Evolutionary conservation across 2,888 invertebrate species (phyloP).

Genomic region (Metalampra italica): DNA sequence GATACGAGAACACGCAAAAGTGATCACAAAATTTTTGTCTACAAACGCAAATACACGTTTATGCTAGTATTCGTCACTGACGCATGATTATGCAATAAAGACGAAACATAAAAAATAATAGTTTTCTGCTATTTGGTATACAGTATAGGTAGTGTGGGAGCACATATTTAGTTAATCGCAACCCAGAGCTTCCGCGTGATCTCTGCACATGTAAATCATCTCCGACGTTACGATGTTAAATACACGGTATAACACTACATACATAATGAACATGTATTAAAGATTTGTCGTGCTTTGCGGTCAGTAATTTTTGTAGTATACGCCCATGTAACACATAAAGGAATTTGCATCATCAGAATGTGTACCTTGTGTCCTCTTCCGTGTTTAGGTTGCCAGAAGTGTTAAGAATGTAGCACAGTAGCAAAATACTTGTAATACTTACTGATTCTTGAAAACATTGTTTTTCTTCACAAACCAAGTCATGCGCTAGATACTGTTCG

Average conservation of each 20-base stretch:
- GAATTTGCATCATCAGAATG: slow-evolving; percentile 3
- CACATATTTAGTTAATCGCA: neutral
- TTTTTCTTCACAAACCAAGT: no score
- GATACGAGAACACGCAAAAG: neutral
- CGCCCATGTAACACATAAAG: neutral
- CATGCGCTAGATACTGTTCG: no score
- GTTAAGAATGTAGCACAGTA: neutral
- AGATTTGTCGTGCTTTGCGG: slow-evolving; percentile 1
- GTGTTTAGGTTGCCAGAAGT: neutral
- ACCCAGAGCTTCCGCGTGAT: neutral
- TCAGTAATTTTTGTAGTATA: neutral
- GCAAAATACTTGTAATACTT: neutral
- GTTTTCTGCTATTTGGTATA: neutral
- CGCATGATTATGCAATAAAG: neutral
- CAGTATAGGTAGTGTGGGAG: neutral
- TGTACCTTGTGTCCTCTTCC: neutral
- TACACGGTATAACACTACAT: neutral
- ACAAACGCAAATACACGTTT: neutral
- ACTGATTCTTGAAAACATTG: no score
- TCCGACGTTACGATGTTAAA: neutral
- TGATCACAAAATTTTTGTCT: neutral
- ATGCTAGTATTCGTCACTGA: no score
- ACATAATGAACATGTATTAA: neutral
- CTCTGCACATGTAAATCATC: neutral
- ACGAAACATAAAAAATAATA: neutral